Base-by-base conservation (phyloP, 2,113 vertebrate genomes). In the Otocyon megalotis region DNA sequence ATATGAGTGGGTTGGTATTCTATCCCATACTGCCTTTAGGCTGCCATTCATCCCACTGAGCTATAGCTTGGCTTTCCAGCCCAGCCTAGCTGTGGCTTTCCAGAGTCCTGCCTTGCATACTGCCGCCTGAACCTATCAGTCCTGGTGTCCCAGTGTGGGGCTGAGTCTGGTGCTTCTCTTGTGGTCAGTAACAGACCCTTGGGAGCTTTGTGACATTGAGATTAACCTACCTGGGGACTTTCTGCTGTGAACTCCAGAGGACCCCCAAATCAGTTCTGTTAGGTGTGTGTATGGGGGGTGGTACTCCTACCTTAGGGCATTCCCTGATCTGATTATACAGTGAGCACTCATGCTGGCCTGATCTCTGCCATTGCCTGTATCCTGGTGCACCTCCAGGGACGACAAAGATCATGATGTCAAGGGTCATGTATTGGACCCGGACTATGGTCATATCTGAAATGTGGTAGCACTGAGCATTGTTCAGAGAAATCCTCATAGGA, bases 211-310 rank as follows among this genome's bases (percentile, higher is more conserved):
- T 35, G 62, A 84, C 48, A 3, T 2, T 81, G 76, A 92, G 9
- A 50, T 74, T 53, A 94, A 43, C 58, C 28, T 93, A 85, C 88
- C 94, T 92, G 83, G 84, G 48, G n/a, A 88, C 79, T 62, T 81
- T 24, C 50, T 81, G 3, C 76, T 60, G 80, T 81, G 63, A 96
- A 88, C 14, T 37, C 22, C 56, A 71, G 56, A 56, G 63, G 9
- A 50, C 30, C 24, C n/a, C 54, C 16, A 63, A 15, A 65, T 86
- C 24, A 76, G n/a, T 35, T 53, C 50, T 93, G 63, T 50, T 90
- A 7, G 20, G 12, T 24, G 7, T 76, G 4, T 69, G 8, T 43
- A 8, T 37, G 22, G 8, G 11, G 22, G 7, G 15, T 54, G 24
- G 16, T 30, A 5, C 22, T 91, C 19, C 32, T 88, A 19, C 43